Base-by-base conservation (phyloP, 2,113 vertebrate genomes). In the Alexandromys fortis region DNA sequence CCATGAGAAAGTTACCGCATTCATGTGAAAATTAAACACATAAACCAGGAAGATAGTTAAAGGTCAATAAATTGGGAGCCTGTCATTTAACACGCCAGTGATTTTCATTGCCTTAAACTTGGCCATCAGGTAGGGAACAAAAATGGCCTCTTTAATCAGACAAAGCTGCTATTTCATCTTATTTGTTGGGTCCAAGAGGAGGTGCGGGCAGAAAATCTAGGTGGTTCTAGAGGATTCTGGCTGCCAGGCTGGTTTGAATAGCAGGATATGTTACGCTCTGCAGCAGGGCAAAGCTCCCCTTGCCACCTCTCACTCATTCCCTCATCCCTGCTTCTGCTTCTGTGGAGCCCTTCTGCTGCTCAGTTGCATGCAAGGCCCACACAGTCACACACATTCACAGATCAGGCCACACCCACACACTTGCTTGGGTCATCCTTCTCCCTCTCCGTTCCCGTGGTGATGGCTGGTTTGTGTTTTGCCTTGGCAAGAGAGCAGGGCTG, bases 21-120 rank as follows among this genome's bases (percentile, higher is more conserved):
- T 91, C 55, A 89, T 52, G 63, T 95, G 77, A 90, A 95, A 94
- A 94, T 95, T 58, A 94, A 76, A n/a, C 45, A 42, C 87, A 95
- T 97, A 75, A 83, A 70, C 7, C 8, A 82, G 45, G 73, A 91
- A 78, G 73, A 68, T 9, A 73, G 65, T 82, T 95, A 92, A 67
- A 88, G 73, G 55, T 65, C 67, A 90, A 76, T 47, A 77, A 89
- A 92, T 91, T 47, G 75, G 42, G 67, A 95, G 22, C 11, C 93
- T 90, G 79, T 73, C 58, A 26, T 94, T 90, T 94, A 93, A 90
- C 11, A 81, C n/a, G 68, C 87, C 30, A 42, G 7, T 81, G 70
- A 13, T 55, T 96, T 96, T 42, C 75, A 38, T 33, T 73, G 73
- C 73, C 52, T 78, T 70, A 88, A 94, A 77, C 35, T 17, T 81